Evolutionary conservation across 2,113 vertebrate genomes (phyloP).

Genomic region (Psittacula cyanocephala): DNA sequence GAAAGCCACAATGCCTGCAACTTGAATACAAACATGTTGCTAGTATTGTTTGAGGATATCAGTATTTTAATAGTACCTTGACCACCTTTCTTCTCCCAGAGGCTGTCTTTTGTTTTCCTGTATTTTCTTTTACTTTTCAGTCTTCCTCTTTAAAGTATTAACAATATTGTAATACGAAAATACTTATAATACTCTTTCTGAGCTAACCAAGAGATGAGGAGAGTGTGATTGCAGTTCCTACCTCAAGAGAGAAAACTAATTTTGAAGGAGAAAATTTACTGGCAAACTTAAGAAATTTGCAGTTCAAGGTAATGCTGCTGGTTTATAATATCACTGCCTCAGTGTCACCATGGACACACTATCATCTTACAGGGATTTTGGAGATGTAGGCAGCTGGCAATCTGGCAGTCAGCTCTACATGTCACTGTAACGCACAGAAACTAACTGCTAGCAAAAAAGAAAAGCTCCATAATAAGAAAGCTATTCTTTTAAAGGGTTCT

Average conservation of each 20-base stretch:
- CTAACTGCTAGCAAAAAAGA: background rate
- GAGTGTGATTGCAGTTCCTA: background rate
- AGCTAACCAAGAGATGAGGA: background rate
- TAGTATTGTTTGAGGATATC: background rate
- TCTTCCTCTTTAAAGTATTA: background rate
- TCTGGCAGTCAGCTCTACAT: background rate
- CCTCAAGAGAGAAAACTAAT: background rate
- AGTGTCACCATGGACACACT: background rate
- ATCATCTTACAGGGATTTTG: background rate
- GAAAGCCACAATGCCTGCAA: background rate
- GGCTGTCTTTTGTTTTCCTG: accelerated
- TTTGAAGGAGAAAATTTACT: background rate
- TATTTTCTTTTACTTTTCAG: background rate
- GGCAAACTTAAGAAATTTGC: background rate
- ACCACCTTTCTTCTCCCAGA: background rate
- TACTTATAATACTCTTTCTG: background rate
- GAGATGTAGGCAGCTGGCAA: background rate
- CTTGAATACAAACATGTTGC: background rate
- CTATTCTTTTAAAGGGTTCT: background rate
- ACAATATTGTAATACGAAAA: background rate
- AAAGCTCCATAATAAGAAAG: background rate
- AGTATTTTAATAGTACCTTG: background rate
- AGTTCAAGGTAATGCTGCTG: background rate
- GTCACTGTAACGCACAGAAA: background rate
- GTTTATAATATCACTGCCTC: background rate